Evolutionary conservation across 2,113 vertebrate species (phyloP).

Genomic region (Notothenia rossii): DNA sequence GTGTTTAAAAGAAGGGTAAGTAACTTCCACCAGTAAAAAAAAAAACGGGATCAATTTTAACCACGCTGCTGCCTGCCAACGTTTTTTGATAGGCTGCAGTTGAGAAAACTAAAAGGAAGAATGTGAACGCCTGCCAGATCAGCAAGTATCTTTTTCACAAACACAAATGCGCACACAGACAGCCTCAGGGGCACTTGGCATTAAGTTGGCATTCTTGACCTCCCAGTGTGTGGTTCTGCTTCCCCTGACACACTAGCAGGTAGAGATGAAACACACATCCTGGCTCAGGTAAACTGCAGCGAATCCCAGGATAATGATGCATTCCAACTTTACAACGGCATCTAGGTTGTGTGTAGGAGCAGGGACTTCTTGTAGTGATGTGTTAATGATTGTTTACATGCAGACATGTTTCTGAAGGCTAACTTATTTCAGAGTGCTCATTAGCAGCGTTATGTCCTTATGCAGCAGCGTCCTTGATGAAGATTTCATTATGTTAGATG

Average conservation of each 20-base stretch:
- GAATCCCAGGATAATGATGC: not conserved
- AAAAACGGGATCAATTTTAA: slow-evolving; percentile 8
- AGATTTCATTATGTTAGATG: not conserved
- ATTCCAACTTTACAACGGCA: not conserved
- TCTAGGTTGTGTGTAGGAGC: too few relatives aligned
- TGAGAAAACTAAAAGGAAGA: slow-evolving; percentile 51
- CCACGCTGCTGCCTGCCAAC: not conserved
- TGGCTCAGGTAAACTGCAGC: not conserved
- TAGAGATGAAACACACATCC: slow-evolving; percentile 50
- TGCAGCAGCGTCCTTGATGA: not conserved
- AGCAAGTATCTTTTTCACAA: slow-evolving; percentile 38
- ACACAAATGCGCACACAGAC: not conserved
- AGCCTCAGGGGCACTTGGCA: slow-evolving; percentile 20
- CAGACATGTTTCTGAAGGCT: slow-evolving; percentile 5
- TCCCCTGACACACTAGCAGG: slow-evolving; percentile 24
- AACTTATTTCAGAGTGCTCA: not conserved
- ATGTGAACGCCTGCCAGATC: slow-evolving; percentile 52
- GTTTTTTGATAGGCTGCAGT: slow-evolving; percentile 47
- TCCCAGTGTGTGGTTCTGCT: slow-evolving; percentile 26
- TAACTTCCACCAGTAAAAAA: not conserved
- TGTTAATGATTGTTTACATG: slow-evolving; percentile 4
- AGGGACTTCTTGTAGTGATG: too few relatives aligned
- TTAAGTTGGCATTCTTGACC: slow-evolving; percentile 48
- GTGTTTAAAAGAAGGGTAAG: not conserved
- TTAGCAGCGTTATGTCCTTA: not conserved